Evolutionary conservation across 2,888 invertebrate species (phyloP).

Genomic region (Argyresthia goedartella): DNA sequence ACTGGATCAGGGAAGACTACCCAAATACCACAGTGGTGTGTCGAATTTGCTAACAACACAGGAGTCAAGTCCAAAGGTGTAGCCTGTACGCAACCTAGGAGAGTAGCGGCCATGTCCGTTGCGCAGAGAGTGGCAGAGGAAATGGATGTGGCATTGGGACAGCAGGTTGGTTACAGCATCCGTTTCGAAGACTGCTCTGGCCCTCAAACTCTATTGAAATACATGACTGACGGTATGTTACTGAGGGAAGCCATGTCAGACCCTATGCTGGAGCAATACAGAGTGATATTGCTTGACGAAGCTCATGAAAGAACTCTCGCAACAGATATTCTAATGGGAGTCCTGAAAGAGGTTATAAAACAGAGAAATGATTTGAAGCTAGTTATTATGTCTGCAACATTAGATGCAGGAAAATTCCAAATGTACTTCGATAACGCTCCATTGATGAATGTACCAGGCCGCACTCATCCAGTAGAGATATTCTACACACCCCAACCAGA

Average conservation of each 20-base stretch:
- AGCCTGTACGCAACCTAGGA: conserved; percentile 95
- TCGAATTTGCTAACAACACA: conserved; percentile 49
- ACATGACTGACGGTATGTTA: conserved; percentile 99
- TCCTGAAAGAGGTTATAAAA: conserved; percentile 95
- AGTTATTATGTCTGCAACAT: conserved; percentile 98
- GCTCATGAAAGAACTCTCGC: conserved; percentile 99
- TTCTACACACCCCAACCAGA: conserved; percentile 99
- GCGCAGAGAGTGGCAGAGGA: conserved; percentile 99
- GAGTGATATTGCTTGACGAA: conserved; percentile 96
- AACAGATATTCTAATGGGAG: conserved; percentile 99
- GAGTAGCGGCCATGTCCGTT: conserved; percentile 99
- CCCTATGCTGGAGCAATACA: conserved; percentile 96
- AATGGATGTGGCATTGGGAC: conserved; percentile 95
- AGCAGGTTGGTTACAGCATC: conserved; percentile 76
- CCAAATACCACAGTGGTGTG: conserved; percentile 89
- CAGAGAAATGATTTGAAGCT: conserved; percentile 94
- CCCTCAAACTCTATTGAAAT: conserved; percentile 93
- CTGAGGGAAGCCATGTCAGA: conserved; percentile 99
- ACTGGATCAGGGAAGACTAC: conserved; percentile 99
- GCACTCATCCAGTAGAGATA: conserved; percentile 74
- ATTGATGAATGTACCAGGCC: conserved; percentile 95
- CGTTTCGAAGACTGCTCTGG: conserved; percentile 99
- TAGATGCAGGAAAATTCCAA: conserved; percentile 99
- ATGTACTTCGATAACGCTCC: conserved; percentile 99
- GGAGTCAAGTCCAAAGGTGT: conserved; percentile 69